These are phyloP conservation scores for Dryocosmus kuriphilus DNA, from an alignment of 2,888 invertebrate genomes.

Conservation along the genomic window DNA sequence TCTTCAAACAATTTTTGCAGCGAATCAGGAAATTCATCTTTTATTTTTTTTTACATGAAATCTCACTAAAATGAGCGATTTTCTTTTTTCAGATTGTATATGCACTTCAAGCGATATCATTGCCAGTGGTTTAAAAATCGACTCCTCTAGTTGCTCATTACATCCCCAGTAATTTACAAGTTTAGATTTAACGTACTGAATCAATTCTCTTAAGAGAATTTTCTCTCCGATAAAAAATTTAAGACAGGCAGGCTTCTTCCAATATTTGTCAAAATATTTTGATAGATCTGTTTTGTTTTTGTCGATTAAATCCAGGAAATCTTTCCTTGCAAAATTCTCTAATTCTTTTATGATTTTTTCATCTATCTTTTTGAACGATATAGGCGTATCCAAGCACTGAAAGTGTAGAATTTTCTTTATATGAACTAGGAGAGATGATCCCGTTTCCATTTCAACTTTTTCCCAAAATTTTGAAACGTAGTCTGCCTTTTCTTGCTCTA, in stretches of 20 bases:
- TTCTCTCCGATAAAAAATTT: constrained; percentile 25
- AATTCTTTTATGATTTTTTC: not conserved
- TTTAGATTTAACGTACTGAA: not conserved
- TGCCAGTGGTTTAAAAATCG: not conserved
- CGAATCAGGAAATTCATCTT: not conserved
- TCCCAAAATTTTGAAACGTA: not conserved
- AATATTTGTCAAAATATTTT: not conserved
- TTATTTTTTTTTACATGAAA: not conserved
- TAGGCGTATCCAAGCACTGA: constrained; percentile 42
- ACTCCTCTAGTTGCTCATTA: not conserved
- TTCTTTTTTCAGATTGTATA: not conserved
- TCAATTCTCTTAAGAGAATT: constrained; percentile 6
- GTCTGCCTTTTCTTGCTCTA: not conserved
- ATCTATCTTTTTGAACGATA: constrained; percentile 28
- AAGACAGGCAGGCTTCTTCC: not conserved
- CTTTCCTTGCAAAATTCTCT: not conserved
- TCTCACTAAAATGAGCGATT: not conserved
- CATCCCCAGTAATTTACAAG: constrained; percentile 15
- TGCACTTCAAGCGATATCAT: not conserved
- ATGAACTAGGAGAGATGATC: constrained; percentile 24
- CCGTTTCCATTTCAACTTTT: constrained; percentile 3
- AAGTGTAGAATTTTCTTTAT: constrained; percentile 42
- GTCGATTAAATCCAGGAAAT: not conserved
- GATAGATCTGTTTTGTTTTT: not conserved
- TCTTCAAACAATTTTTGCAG: not conserved